Base-by-base conservation (phyloP, 64 coral and sea anemone genomes). In the Stichodactyla mertensii region DNA sequence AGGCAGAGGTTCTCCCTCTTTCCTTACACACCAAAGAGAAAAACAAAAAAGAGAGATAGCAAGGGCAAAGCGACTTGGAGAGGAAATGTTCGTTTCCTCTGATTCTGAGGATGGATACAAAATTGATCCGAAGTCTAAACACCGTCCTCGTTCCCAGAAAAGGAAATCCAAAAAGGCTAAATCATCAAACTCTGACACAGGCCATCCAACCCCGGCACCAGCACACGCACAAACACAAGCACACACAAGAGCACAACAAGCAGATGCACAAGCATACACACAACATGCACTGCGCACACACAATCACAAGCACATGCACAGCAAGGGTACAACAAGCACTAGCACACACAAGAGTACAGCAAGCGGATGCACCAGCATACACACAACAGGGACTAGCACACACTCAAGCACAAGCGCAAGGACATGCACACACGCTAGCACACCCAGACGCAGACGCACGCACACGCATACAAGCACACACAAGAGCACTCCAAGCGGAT, bases 1-100 rank as follows among this genome's bases (percentile, higher is more conserved):
- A 71, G 52, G 85, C 85, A 58, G 90, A 92, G 51, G 85, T 87
- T 8, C 82, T 92, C 74, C 74, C 45, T 78, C 20, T 78, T 78
- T 78, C 45, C 24, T 51, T 78, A 51, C 9, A 27, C 23, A 51
- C 9, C 74, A 78, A 78, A 78, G 74, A 78, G 45, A 78, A 78
- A 78, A 78, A 27, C 74, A 78, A 31, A 51, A 31, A 27, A 78
- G 74, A 78, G 74, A 78, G 74, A 78, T 78, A 78, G 45, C 23
- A 27, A 78, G 45, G 45, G 74, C 74, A 27, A 74, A 74, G 26
- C 18, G 69, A 74, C 69, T 74, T 20, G 69, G 69, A 20, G 18
- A 74, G 69, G 69, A 74, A 78, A 31, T 78, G 74, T 51, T 78
- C 16, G 60, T 62, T 62, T 62, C 60, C 60, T 62, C 60, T 62